Evolutionary conservation across 2,797 vertebrate genomes (phyloP).

Genomic region (Eupleurogrammus muticus): DNA sequence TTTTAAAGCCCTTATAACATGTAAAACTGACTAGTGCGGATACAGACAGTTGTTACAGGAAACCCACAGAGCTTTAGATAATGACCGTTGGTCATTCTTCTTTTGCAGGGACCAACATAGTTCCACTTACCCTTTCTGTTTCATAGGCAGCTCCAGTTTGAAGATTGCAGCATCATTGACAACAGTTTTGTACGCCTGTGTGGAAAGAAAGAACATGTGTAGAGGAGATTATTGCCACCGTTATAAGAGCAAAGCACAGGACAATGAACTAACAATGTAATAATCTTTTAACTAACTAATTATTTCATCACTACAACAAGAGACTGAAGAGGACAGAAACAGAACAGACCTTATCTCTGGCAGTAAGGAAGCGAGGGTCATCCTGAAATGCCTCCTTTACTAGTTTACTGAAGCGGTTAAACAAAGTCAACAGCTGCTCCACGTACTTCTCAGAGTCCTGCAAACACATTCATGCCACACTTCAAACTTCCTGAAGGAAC

Average conservation of each 20-base stretch:
- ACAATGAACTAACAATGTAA: no score
- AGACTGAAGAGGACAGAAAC: no score
- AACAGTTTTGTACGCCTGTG: constrained; percentile 95
- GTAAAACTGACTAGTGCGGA: neutral
- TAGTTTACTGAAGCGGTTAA: constrained; percentile 98
- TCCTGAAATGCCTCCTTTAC: constrained; percentile 99
- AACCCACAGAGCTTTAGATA: neutral
- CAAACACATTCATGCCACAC: constrained; percentile 5
- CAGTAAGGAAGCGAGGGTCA: constrained; percentile 97
- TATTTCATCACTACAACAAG: neutral
- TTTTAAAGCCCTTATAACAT: no score
- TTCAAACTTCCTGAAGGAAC: neutral
- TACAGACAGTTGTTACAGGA: neutral
- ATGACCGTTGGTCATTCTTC: fast-evolving
- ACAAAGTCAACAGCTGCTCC: constrained; percentile 94
- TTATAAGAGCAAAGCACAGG: no score
- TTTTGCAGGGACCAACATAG: no score
- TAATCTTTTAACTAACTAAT: no score
- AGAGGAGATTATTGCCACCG: neutral
- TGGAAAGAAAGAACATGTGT: neutral
- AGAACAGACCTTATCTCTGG: constrained; percentile 92
- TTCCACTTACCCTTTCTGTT: constrained; percentile 94
- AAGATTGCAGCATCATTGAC: constrained; percentile 99
- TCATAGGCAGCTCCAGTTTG: constrained; percentile 97
- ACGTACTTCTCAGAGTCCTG: constrained; percentile 99